Conservation (phyloP, 2,113 vertebrate species). For the Corythaixoides concolor region DNA sequence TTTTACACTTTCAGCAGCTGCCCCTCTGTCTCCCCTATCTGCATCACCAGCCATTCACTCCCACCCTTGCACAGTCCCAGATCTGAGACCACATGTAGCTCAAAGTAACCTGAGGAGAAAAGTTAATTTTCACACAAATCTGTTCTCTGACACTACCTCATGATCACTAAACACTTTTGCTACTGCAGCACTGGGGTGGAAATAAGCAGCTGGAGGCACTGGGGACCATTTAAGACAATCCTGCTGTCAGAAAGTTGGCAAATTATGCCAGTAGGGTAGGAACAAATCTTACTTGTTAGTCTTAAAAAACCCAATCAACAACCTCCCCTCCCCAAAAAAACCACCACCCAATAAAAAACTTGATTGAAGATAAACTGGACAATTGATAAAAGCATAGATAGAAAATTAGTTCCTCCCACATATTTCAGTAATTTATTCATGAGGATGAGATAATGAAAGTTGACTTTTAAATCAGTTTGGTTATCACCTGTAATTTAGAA, state of each 20-base stretch:
- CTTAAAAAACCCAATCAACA: not conserved
- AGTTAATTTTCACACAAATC: not conserved
- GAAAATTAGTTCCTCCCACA: not conserved
- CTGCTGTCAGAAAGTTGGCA: not conserved
- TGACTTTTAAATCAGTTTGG: constrained; percentile 31
- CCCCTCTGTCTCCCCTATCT: not conserved
- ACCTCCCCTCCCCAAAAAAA: too few relatives aligned
- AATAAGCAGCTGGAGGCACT: not conserved
- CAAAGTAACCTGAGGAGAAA: not conserved
- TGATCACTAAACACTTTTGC: not conserved
- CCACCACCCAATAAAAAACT: not conserved
- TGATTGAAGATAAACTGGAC: constrained; percentile 9
- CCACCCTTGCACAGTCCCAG: not conserved
- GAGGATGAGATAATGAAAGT: constrained; percentile 12
- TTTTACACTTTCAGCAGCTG: not conserved
- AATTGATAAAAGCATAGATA: not conserved
- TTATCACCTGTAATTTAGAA: constrained; percentile 46
- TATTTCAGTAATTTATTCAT: constrained; percentile 9
- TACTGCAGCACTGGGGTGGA: not conserved
- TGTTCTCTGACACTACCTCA: not conserved
- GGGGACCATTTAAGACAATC: not conserved
- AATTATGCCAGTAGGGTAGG: not conserved
- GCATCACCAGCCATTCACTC: not conserved
- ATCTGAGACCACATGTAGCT: not conserved
- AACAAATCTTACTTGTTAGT: constrained; percentile 25